Evolutionary conservation across 2,113 vertebrate genomes (phyloP), one percentile per base, ranked within the genome.

Genomic region (Pungitius pungitius): DNA sequence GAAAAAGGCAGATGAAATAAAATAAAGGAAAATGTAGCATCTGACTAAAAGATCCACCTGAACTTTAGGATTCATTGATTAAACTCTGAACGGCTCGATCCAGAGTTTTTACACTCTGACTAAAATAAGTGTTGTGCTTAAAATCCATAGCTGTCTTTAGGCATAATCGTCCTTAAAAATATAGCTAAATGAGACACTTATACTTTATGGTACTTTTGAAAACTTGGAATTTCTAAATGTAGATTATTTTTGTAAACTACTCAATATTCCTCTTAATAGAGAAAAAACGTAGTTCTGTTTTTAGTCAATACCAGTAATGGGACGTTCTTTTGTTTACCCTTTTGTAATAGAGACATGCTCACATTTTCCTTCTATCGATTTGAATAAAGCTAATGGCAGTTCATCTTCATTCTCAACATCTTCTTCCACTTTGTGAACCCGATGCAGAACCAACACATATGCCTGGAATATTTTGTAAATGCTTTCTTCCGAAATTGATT

Each of bases 31-130:
- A 26, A 1, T n/a, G 10, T 30, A 39, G 9, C 3, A 22, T 68
- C 37, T n/a, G 3, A 56, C 8, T 17, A 0, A 49, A 72, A 75
- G 18, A 61, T 49, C 12, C 55, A 27, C 18, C 20, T 65, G 39
- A 78, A 85, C 40, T 76, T 73, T 40, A 35, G 22, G 20, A 81
- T 66, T n/a, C n/a, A 26, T 73, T 84, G 49, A 64, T 54, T n/a
- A n/a, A 68, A 67, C 26, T 54, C 42, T 72, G 77, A 62, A 58
- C 3, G 2, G 65, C 33, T 18, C 12, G 11, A 42, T 59, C 52
- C 7, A 3, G 6, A 49, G 30, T 64, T 22, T 74, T 71, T 72
- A 26, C 33, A 69, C 18, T 37, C n/a, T 18, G 5, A 66, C 47
- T 30, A 24, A 70, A 68, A 55, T 51, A n/a, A 69, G 13, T 82